Evolutionary conservation across 2,113 vertebrate species (phyloP), one percentile per base, ranked within the genome.

Genomic region (Microtus oregoni): DNA sequence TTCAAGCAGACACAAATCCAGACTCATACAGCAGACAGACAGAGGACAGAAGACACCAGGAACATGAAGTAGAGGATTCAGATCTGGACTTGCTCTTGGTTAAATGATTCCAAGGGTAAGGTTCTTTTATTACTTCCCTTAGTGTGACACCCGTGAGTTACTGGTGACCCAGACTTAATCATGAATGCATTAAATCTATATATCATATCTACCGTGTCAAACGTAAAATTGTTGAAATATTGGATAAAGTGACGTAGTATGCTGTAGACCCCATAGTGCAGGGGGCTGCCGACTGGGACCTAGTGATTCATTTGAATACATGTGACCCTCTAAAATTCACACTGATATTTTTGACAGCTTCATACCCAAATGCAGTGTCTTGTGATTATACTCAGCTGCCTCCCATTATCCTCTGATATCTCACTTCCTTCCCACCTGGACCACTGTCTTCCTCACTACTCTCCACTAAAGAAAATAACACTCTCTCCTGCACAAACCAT

Each of bases 11-110:
- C 41, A 41, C 41, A 41, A 41, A 41, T 41, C 41, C 41, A 41
- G 41, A 41, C 41, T 41, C 41, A 41, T 41, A 41, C 41, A 41
- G 41, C 41, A 41, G 41, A 41, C 41, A 41, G 41, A 41, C 41
- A 41, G 41, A 41, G 41, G 41, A 41, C 41, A 41, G 41, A 41
- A 41, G 2, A 3, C 3, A 41, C 2, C 3, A 41, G 3, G 2
- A 41, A 3, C 2, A 3, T 3, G 41, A 3, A 2, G 41, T 2
- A 2, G 41, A 3, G 41, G 41, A 2, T 41, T 2, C 41, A 3
- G 3, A 2, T 3, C 41, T 3, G 3, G 41, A 2, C 41, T 2
- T 3, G 2, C 3, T 2, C 41, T 3, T 3, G 2, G 41, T 3
- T 3, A 2, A 3, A 3, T 3, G 2, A 41, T 2, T 3, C 3